phyloP scores from a whole-genome alignment of 2,797 vertebrate species.

The Micromesistius poutassou region DNA sequence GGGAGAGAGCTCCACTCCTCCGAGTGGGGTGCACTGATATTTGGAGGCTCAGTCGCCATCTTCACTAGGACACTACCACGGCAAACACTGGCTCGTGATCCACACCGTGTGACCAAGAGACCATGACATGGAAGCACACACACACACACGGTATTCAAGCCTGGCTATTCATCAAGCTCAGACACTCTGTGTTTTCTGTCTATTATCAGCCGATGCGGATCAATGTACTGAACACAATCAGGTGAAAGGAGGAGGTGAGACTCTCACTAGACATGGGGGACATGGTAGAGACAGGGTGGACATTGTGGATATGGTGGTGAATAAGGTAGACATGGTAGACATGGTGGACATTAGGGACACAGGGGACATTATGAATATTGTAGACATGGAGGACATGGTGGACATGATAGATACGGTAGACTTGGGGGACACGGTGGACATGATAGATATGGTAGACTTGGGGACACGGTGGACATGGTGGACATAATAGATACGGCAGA shows the following conservation, averaged over 20 bases:
- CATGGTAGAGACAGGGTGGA: too few species aligned
- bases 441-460: too few species aligned
- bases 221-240: conserved; percentile 8
- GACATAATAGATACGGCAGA: neutral
- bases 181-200: conserved; percentile 23
- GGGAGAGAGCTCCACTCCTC: conserved; percentile 26
- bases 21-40: conserved; percentile 71
- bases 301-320: too few species aligned
- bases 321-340: neutral
- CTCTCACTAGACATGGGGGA: too few species aligned
- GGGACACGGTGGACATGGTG: neutral
- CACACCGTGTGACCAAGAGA: conserved; percentile 22
- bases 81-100: conserved; percentile 38
- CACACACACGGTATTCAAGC: conserved; percentile 47
- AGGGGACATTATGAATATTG: neutral
- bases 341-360: neutral
- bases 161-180: conserved; percentile 22
- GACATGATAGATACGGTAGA: neutral
- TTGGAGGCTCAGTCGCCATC: conserved; percentile 63
- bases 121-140: conserved; percentile 13
- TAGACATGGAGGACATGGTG: neutral
- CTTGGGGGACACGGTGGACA: neutral
- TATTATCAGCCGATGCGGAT: conserved; percentile 41
- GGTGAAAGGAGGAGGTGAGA: too few species aligned
- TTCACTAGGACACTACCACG: conserved; percentile 39